These are phyloP conservation scores for Camelus bactrianus DNA, from an alignment of 2,113 vertebrate species.

Conservation along the genomic window DNA sequence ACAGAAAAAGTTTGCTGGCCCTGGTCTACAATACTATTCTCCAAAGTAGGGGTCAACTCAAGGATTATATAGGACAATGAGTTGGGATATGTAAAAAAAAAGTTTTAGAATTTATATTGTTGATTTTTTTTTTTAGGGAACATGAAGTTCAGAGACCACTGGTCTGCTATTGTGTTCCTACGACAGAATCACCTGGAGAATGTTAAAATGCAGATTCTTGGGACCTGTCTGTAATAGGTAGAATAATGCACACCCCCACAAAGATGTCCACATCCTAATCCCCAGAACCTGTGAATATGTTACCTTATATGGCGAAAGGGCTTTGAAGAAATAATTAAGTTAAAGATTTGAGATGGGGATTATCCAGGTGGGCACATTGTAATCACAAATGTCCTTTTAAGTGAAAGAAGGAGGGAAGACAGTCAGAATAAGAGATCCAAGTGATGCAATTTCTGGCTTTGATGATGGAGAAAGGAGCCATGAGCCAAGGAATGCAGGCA, in stretches of 20 bases:
- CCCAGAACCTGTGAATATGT: neutral
- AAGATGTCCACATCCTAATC: neutral
- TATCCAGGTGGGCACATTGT: neutral
- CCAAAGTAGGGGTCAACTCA: neutral
- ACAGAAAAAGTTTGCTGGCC: neutral
- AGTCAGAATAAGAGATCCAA: neutral
- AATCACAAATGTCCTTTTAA: neutral
- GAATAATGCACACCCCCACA: neutral
- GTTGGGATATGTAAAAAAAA: neutral
- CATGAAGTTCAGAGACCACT: neutral
- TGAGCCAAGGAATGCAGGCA: neutral
- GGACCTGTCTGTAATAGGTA: neutral
- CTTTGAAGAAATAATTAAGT: neutral
- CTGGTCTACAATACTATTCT: neutral
- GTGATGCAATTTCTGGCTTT: neutral
- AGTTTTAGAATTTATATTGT: neutral
- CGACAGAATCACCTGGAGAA: neutral
- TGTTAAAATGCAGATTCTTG: neutral
- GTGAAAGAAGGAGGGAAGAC: neutral
- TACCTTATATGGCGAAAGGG: neutral
- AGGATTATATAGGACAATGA: neutral
- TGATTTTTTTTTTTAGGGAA: neutral
- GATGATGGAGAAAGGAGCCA: neutral
- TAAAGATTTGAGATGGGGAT: neutral
- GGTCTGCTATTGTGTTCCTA: neutral